Evolutionary conservation across 1,140 invertebrate genomes (phyloP), one percentile per base, ranked within the genome.

Genomic region (Rhyacophila brunnea): DNA sequence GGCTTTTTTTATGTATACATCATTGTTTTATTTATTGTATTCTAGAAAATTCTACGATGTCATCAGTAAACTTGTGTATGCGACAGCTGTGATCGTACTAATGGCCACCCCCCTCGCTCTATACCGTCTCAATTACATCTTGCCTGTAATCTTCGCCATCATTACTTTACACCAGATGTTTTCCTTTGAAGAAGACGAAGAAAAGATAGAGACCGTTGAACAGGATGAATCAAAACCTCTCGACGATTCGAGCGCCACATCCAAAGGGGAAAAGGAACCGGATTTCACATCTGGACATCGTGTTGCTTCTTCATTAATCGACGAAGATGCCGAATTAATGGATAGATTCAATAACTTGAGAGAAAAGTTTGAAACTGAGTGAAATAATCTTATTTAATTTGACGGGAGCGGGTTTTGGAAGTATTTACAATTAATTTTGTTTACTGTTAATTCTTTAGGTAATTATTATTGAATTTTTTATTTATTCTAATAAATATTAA

Each of bases 71-170:
- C n/a, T 82, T 11, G 60, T 84, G 1, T 80, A 81, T 56, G 53
- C 74, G 1, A 68, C 80, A 28, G 79, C 80, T 11, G 70, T 81
- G 6, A 66, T 78, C 20, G 73, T 77, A 23, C 65, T 85, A 40
- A 69, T 81, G 2, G 77, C 83, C 54, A 80, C 80, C 9, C 78
- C 83, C 28, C 71, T 80, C n/a, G 77, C 81, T 0, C 64, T 85
- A 6, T 80, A 78, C 60, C 67, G 82, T 11, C 70, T 85, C 2
- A 84, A 81, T 64, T 83, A 79, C 68, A 71, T 81, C 14, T 69
- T 86, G 14, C 74, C 80, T 10, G 69, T 71, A 6, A 71, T 79
- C 42, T 81, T 85, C 60, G 67, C 71, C 0, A 47, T 83, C 7
- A 74, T 85, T 13, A 77, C 80, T 3, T 14, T 78, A 6, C 83